Evolutionary conservation across 2,113 vertebrate species (phyloP).

Genomic region (Plectropomus leopardus): DNA sequence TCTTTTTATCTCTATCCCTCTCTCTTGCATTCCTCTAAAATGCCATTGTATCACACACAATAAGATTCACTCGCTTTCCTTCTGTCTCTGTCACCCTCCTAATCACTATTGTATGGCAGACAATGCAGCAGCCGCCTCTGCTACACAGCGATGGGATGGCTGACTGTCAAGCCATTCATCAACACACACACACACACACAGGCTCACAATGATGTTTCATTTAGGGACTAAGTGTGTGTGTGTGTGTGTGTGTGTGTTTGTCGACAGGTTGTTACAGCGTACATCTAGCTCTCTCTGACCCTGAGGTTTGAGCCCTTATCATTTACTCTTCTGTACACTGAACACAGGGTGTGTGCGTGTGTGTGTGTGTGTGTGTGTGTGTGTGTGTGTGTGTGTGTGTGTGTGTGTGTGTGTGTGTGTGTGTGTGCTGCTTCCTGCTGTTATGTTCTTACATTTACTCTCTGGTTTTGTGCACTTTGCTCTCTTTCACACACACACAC

Average conservation of each 20-base stretch:
- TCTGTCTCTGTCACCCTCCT: constrained; percentile 67
- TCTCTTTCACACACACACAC: neutral
- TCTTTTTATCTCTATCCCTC: constrained; percentile 53
- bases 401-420: constrained; percentile 1
- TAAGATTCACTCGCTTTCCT: constrained; percentile 70
- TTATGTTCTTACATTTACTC: constrained; percentile 28
- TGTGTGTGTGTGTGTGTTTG: constrained; percentile 32
- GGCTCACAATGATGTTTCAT: constrained; percentile 60
- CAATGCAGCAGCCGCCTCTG: constrained; percentile 72
- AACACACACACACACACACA: constrained; percentile 10
- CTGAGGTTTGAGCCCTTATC: constrained; percentile 37
- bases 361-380: constrained; percentile 13
- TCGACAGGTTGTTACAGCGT: constrained; percentile 5
- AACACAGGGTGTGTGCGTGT: no score
- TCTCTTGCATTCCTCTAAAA: constrained; percentile 53
- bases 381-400: neutral
- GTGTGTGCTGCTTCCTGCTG: constrained; percentile 31
- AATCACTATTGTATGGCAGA: constrained; percentile 75
- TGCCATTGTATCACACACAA: constrained; percentile 71
- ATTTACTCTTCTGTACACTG: constrained; percentile 16
- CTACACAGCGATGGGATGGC: constrained; percentile 55
- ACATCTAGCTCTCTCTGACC: constrained; percentile 35
- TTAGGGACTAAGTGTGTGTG: constrained; percentile 49
- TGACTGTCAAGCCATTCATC: constrained; percentile 56
- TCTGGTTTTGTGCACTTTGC: constrained; percentile 9